Evolutionary conservation across 2,888 invertebrate genomes (phyloP), one percentile per base, ranked within the genome.

Genomic region (Coleophora deauratella): DNA sequence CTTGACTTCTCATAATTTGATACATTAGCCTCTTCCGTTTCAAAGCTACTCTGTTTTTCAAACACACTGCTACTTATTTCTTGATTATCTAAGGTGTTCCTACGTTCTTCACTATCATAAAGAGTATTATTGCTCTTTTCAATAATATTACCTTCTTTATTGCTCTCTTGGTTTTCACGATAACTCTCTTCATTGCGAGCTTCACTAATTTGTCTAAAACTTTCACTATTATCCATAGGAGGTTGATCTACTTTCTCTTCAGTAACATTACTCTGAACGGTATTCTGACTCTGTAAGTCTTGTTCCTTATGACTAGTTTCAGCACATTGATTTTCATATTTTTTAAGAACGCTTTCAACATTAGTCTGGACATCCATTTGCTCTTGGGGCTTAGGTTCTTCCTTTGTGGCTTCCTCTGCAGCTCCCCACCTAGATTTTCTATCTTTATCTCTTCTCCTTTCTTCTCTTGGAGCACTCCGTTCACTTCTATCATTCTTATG

Each of bases 361-460:
- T 46, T 51, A 35, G 10, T 27, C 3, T 21, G 33, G 7, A 43
- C 42, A 6, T 42, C 27, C 2, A 30, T 30, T 34, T 39, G 42
- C 14, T 40, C 34, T 32, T 45, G 41, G 31, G 3, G 10, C 8
- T 32, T 27, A 40, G 45, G 48, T 10, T 38, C 40, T 28, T 46
- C 44, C 13, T 44, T 45, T 15, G 36, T 33, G 4, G 45, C 21
- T 35, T 76, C 77, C 2, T 77, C 77, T 0, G 78, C 71, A 1
- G 76, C 79, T 1, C 84, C 84, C 84, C 84, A 84, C 30, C 84
- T 62, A 1, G 84, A 84, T 42, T 80, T 84, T 27, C 84, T 69
- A 43, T 84, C 84, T 47, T 71, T 77, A 11, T 80, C 79, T 38
- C 72, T 62, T 33, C 68, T 60, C 33, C 63, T 55, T 27, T 66